Evolutionary conservation across 2,797 vertebrate species (phyloP), one percentile per base, ranked within the genome.

Genomic region (Margarornis squamiger): DNA sequence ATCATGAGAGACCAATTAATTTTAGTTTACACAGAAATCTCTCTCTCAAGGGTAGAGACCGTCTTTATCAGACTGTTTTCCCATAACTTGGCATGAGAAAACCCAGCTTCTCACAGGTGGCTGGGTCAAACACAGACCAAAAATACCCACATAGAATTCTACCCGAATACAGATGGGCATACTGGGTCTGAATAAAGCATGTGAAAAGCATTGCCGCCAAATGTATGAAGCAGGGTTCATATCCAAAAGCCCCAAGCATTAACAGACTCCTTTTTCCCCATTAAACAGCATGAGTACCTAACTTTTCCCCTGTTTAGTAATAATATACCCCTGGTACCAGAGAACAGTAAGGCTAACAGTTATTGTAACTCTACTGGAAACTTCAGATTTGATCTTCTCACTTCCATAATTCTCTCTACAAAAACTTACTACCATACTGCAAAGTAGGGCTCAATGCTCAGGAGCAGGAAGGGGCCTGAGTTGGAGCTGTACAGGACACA

Each of bases 281-380:
- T 39, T 51, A 59, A 62, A 43, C 67, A 81, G 12, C 24, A 43
- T 13, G 43, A 38, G 1, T 15, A 14, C 3, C 23, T 57, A 11
- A 38, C 4, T 49, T 70, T 38, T n/a, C 9, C 21, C 18, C 18
- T n/a, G 36, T 4, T 15, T 24, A 66, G 18, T 7, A 29, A 58
- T 6, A 2, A 71, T 7, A 71, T 1, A 66, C 11, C 5, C n/a
- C 20, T 4, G 20, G n/a, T 20, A 75, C 14, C 7, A 4, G 1
- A 43, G 14, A n/a, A 67, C 19, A 63, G 30, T 0, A 83, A 19
- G 8, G 34, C 13, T 39, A 71, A 21, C 8, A 18, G 9, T 51
- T 24, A 38, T 3, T 26, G 4, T 10, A 51, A 51, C 22, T 79
- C 21, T 49, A 46, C 22, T 14, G 14, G 7, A 63, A 92, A 83